A percentile compares a stretch with the other conserved stretches of the same genome.
Evolutionary conservation across 2,113 vertebrate species (phyloP).

Genomic region (Osmerus eperlanus): DNA sequence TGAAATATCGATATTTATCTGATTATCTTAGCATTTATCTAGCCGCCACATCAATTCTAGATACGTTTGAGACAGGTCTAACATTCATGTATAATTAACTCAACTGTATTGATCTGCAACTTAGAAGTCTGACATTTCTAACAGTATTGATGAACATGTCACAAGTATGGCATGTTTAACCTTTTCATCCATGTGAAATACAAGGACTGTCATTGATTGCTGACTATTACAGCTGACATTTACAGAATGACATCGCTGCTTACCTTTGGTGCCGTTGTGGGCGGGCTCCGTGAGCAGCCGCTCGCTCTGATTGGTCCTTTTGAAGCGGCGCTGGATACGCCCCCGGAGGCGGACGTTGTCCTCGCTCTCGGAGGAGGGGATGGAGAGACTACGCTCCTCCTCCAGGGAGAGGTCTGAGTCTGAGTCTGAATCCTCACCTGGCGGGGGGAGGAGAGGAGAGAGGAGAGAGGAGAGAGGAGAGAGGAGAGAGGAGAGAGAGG

Average conservation of each 20-base stretch:
- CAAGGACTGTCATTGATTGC: slow-evolving; percentile 28
- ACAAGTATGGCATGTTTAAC: background rate
- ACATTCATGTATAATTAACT: too few species aligned
- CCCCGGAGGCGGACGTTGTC: slow-evolving; percentile 90
- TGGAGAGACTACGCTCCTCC: slow-evolving; percentile 92
- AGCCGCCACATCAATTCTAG: too few species aligned
- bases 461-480: background rate
- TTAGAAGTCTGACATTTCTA: too few species aligned
- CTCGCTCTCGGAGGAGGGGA: slow-evolving; percentile 94
- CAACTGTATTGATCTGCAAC: too few species aligned
- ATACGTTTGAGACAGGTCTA: too few species aligned
- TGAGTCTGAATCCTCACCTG: slow-evolving; percentile 92
- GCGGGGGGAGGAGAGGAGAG: background rate
- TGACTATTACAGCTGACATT: slow-evolving; percentile 24
- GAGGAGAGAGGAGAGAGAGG: too few species aligned
- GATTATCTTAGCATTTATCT: too few species aligned
- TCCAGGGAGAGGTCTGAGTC: slow-evolving; percentile 96
- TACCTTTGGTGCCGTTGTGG: slow-evolving; percentile 87
- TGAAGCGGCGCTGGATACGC: slow-evolving; percentile 89
- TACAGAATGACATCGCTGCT: slow-evolving; percentile 16
- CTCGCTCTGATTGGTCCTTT: slow-evolving; percentile 87
- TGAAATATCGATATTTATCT: too few species aligned
- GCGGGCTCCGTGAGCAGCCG: slow-evolving; percentile 86
- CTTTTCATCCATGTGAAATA: background rate
- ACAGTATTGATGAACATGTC: too few species aligned